phyloP scores from a whole-genome alignment of 2,113 vertebrate genomes.

The Elephantulus edwardii region DNA sequence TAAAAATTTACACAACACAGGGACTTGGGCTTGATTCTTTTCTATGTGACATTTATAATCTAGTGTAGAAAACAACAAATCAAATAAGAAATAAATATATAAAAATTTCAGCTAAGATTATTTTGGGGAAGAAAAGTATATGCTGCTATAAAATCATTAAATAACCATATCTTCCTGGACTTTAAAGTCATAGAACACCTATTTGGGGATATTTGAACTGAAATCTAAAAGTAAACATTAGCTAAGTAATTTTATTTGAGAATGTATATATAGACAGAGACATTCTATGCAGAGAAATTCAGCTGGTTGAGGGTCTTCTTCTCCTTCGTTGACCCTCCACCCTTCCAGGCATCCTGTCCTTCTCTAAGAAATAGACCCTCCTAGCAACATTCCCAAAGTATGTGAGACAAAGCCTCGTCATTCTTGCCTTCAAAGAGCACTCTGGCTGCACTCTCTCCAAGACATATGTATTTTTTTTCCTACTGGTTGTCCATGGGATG shows the following conservation, averaged over 20 bases:
- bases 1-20: slow-evolving; percentile 31
- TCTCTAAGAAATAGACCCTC: no score
- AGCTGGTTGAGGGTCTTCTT: no score
- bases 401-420: no score
- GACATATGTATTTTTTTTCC: no score
- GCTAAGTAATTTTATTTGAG: neutral
- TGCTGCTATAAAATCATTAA: neutral
- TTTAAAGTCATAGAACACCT: neutral
- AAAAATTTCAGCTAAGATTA: slow-evolving; percentile 11
- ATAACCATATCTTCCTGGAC: no score
- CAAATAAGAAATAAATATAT: neutral
- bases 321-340: no score
- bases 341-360: no score
- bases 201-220: neutral
- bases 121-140: neutral
- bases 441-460: no score
- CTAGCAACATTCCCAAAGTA: no score
- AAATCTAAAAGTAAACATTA: neutral
- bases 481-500: no score
- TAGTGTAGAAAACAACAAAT: neutral
- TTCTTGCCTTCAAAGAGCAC: no score
- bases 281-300: neutral
- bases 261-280: neutral
- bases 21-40: neutral
- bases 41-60: neutral